Evolutionary conservation across 2,888 invertebrate species (phyloP).

Genomic region (Unio pictorum): DNA sequence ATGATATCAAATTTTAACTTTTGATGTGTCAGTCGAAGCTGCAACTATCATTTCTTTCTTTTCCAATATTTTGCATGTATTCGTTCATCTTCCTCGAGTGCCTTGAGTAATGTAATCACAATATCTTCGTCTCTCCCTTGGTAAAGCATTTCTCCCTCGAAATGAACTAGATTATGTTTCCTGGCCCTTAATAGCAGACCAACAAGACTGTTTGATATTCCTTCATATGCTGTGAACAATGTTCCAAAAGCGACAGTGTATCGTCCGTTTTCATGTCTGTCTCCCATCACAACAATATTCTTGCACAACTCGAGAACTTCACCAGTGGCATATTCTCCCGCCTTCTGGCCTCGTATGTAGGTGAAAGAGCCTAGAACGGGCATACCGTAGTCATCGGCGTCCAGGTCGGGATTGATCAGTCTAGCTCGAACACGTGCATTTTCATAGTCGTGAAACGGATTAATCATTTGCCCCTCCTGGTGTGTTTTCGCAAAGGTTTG

Average conservation of each 20-base stretch:
- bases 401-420: constrained; percentile 47
- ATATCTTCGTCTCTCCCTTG: constrained; percentile 96
- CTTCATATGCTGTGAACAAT: constrained; percentile 88
- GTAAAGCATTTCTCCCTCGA: constrained; percentile 96
- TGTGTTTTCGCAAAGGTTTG: constrained; percentile 83
- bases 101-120: constrained; percentile 80
- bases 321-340: constrained; percentile 85
- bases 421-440: constrained; percentile 45
- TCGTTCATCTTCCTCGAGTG: too few species aligned
- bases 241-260: constrained; percentile 88
- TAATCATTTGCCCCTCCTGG: constrained; percentile 83
- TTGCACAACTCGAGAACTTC: constrained; percentile 95
- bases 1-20: too few species aligned
- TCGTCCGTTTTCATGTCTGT: constrained; percentile 78
- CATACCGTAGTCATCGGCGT: constrained; percentile 74
- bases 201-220: constrained; percentile 94
- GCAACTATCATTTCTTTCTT: too few species aligned
- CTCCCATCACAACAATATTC: constrained; percentile 86
- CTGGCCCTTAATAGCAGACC: constrained; percentile 92
- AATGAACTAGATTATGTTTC: constrained; percentile 90
- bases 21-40: too few species aligned
- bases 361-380: constrained; percentile 92
- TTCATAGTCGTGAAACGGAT: constrained; percentile 78
- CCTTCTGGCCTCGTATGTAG: constrained; percentile 89
- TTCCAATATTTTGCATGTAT: too few species aligned